These are phyloP conservation scores for Anthophora plumipes DNA, from an alignment of 2,888 invertebrate genomes.

Conservation along the genomic window DNA sequence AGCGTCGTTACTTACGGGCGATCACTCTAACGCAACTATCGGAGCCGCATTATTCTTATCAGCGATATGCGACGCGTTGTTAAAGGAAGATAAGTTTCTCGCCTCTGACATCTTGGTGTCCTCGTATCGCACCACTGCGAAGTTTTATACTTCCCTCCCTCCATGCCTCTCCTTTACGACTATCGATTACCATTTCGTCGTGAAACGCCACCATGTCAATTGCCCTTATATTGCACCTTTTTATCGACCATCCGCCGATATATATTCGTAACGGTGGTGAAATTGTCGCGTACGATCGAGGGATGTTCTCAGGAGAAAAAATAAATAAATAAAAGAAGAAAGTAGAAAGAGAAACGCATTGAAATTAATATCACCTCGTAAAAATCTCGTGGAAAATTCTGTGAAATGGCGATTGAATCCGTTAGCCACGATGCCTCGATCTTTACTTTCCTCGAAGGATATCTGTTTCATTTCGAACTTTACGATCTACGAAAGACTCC, in stretches of 20 bases:
- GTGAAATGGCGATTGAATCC: neutral
- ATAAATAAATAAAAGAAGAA: too few relatives aligned
- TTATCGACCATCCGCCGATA: constrained; percentile 23
- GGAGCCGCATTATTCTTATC: neutral
- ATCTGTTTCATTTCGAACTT: neutral
- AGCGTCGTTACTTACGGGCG: constrained; percentile 14
- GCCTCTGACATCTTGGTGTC: neutral
- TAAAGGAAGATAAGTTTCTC: constrained; percentile 19
- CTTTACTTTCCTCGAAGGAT: neutral
- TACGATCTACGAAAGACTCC: too few relatives aligned
- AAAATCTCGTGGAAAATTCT: neutral
- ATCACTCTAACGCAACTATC: constrained; percentile 1
- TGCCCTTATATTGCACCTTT: constrained; percentile 29
- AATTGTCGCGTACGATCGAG: constrained; percentile 3
- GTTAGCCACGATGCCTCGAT: too few relatives aligned
- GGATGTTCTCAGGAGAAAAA: neutral
- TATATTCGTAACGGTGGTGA: neutral
- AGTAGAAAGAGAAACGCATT: neutral
- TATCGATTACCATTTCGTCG: constrained; percentile 53
- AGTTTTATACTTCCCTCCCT: constrained; percentile 26
- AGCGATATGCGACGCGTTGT: neutral
- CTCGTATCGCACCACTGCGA: constrained; percentile 2
- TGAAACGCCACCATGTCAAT: constrained; percentile 20
- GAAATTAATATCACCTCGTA: neutral
- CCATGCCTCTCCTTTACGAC: constrained; percentile 34